Base-by-base conservation (phyloP, 2,113 vertebrate genomes). In the Aix galericulata region DNA sequence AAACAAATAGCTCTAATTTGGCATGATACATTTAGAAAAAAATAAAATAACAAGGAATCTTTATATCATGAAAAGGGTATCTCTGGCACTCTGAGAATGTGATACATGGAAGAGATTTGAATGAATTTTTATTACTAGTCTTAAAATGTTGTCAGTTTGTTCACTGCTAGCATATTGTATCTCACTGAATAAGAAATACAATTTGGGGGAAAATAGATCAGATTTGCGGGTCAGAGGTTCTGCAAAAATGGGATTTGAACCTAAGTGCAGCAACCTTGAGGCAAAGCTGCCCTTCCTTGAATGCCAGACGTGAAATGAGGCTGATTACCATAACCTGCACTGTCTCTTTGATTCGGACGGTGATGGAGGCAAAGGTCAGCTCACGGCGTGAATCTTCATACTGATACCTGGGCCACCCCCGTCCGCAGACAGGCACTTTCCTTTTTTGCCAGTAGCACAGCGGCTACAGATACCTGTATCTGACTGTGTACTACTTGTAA, bases 201-300 rank as follows among this genome's bases (percentile, higher is more conserved):
- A 36, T 85, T 79, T 50, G 50, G 53, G 63, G 92, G 55, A 53
- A 89, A 96, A 66, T 1, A 76, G 83, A 92, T 93, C 69, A 73
- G 40, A 93, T 82, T 88, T 76, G 44, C 86, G 34, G 93, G 86
- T 92, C 88, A 94, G 92, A 93, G 81, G 83, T 78, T 85, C 40
- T 63, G 73, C 58, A 91, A 76, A 91, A 93, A 84, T 29, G 77
- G 58, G 80, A 93, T 93, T 67, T 78, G 82, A 96, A 72, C 66
- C 88, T n/a, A 53, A 82, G 69, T 9, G 2, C 58, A 53, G 85
- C 88, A 82, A 86, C 66, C 93, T 93, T 60, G 92, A 96, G 94
- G 86, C 90, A 59, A 79, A 67, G 58, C 80, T 90, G 90, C 66
- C 74, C 67, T 82, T 94, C 69, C 58, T 22, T 18, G 94, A 83